These are phyloP conservation scores for Leptonema lineaticorne DNA, from an alignment of 1,140 invertebrate genomes.

Conservation along the genomic window DNA sequence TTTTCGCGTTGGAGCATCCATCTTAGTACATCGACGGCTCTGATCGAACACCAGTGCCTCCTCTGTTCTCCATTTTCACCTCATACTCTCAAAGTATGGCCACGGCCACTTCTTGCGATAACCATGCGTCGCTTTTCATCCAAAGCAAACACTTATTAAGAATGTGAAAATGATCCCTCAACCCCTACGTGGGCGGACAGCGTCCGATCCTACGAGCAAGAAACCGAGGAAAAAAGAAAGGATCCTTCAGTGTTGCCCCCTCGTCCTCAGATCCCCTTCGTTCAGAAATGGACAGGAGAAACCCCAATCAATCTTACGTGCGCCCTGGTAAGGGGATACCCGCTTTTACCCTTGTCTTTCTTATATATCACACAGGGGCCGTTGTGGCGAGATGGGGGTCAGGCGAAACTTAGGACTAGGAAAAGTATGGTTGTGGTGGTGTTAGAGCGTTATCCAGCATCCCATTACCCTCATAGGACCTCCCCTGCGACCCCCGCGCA, in stretches of 20 bases:
- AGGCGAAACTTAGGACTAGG: constrained; percentile 44
- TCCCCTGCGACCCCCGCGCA: constrained; percentile 40
- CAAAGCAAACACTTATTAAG: constrained; percentile 10
- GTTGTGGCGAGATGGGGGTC: constrained; percentile 43
- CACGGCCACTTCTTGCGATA: too few species aligned
- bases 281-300: constrained; percentile 43
- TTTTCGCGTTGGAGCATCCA: too few species aligned
- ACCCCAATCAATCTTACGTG: constrained; percentile 42
- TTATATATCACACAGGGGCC: constrained; percentile 37
- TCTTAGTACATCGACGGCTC: too few species aligned
- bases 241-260: constrained; percentile 27
- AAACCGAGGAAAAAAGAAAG: constrained; percentile 30
- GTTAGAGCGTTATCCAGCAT: constrained; percentile 42
- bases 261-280: constrained; percentile 43
- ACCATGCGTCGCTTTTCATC: background rate
- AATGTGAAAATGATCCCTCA: constrained; percentile 26
- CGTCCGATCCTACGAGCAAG: constrained; percentile 33
- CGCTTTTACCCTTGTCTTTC: constrained; percentile 44
- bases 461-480: constrained; percentile 24
- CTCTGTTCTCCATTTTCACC: too few species aligned
- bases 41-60: too few species aligned
- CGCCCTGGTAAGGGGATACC: constrained; percentile 27
- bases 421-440: constrained; percentile 33
- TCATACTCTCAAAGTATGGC: too few species aligned
- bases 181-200: constrained; percentile 9